Percentiles rank a stretch among this genome's conserved stretches.
phyloP scores from a whole-genome alignment of 2,797 vertebrate species.

The Macrochelys suwanniensis region DNA sequence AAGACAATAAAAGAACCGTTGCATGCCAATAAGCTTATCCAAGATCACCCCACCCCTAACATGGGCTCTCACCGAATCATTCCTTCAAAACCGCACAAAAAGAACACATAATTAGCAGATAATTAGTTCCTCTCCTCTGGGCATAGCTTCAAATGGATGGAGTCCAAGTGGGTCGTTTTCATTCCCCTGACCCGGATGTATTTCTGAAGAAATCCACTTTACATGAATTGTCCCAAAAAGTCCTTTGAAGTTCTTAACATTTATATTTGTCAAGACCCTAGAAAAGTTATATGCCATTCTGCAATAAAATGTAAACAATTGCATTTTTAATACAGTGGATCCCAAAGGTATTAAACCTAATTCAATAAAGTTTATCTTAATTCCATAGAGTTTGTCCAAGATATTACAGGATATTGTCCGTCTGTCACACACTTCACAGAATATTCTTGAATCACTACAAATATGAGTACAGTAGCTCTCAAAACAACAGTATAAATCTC shows the following conservation, averaged over 20 bases:
- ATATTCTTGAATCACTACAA: background rate
- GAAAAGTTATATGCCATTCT: background rate
- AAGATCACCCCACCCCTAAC: background rate
- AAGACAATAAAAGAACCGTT: background rate
- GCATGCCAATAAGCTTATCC: background rate
- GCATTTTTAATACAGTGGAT: background rate
- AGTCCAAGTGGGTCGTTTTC: background rate
- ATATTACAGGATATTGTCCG: background rate
- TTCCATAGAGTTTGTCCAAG: background rate
- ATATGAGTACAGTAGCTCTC: background rate
- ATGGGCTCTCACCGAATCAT: background rate
- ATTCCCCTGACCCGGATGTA: background rate
- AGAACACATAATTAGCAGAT: background rate
- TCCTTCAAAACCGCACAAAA: background rate
- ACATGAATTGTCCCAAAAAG: background rate
- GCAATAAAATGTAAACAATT: background rate
- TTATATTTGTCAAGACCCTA: background rate
- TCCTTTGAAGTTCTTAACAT: background rate
- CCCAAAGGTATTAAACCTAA: background rate
- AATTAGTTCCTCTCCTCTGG: background rate
- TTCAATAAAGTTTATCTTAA: background rate
- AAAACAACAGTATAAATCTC: background rate
- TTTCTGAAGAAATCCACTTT: background rate
- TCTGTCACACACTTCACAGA: background rate
- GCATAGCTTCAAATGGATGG: background rate